Evolutionary conservation across 1,140 invertebrate species (phyloP).

Genomic region (Eriosoma lanigerum): DNA sequence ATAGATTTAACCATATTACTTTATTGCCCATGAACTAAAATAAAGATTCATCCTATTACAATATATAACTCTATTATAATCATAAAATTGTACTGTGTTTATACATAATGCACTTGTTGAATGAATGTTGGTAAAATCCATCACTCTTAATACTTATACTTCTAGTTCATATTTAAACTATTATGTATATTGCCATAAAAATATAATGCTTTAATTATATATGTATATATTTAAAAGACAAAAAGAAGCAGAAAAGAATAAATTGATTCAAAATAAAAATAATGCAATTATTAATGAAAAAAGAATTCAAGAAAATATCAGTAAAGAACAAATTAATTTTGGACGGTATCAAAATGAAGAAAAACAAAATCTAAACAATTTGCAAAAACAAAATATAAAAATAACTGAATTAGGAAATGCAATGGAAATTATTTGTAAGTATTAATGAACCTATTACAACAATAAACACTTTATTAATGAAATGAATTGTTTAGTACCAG

Average conservation of each 20-base stretch:
- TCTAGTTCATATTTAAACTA: too few relatives aligned
- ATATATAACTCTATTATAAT: too few relatives aligned
- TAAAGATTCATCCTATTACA: too few relatives aligned
- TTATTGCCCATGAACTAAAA: too few relatives aligned
- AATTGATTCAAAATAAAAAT: conserved; percentile 56
- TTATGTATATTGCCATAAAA: too few relatives aligned
- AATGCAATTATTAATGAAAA: conserved; percentile 55
- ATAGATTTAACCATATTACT: too few relatives aligned
- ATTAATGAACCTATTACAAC: neutral
- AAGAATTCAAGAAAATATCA: conserved; percentile 56
- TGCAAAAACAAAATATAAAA: conserved; percentile 50
- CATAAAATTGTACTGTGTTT: too few relatives aligned
- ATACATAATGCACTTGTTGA: too few relatives aligned
- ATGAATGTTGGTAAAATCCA: too few relatives aligned
- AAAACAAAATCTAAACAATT: conserved; percentile 53
- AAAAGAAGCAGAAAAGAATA: conserved; percentile 56
- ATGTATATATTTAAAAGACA: conserved; percentile 53
- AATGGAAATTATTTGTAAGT: conserved; percentile 45
- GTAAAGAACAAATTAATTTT: conserved; percentile 41
- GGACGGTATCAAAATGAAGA: conserved; percentile 52
- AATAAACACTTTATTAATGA: neutral
- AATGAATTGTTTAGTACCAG: neutral
- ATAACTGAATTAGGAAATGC: conserved; percentile 26
- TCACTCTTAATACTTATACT: too few relatives aligned
- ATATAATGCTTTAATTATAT: too few relatives aligned